phyloP scores from a whole-genome alignment of 2,888 invertebrate genomes.

The Leucoma salicis region DNA sequence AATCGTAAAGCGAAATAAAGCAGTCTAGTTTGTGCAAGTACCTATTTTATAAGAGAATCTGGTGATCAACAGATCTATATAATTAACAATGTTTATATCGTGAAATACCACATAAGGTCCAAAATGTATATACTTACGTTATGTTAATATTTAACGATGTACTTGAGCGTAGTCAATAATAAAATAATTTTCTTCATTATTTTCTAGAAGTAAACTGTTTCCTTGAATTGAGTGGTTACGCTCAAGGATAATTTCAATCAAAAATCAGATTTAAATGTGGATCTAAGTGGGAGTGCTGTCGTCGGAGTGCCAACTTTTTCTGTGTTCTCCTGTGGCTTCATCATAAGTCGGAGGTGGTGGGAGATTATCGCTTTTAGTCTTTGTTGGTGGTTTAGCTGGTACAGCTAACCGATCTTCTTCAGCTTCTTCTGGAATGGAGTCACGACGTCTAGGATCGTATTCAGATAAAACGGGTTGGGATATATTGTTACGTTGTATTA shows the following conservation, averaged over 20 bases:
- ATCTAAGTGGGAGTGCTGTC: constrained; percentile 72
- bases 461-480: constrained; percentile 83
- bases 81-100: too few relatives aligned
- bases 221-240: constrained; percentile 8
- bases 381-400: constrained; percentile 51
- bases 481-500: constrained; percentile 82
- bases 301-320: constrained; percentile 79
- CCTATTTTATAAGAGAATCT: too few relatives aligned
- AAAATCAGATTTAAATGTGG: not conserved
- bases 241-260: constrained; percentile 8
- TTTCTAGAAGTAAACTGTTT: too few relatives aligned
- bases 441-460: constrained; percentile 80
- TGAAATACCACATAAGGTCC: too few relatives aligned
- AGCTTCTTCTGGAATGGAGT: constrained; percentile 85
- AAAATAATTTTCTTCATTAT: too few relatives aligned
- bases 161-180: too few relatives aligned
- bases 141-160: too few relatives aligned
- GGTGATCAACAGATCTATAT: too few relatives aligned
- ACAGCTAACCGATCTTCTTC: constrained; percentile 68
- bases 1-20: too few relatives aligned
- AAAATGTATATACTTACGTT: too few relatives aligned
- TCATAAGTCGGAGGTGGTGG: constrained; percentile 70
- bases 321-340: constrained; percentile 65
- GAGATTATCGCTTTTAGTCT: constrained; percentile 64
- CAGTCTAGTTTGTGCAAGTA: too few relatives aligned